phyloP scores from a whole-genome alignment of 2,888 invertebrate species.

The Euzophera pinguis region DNA sequence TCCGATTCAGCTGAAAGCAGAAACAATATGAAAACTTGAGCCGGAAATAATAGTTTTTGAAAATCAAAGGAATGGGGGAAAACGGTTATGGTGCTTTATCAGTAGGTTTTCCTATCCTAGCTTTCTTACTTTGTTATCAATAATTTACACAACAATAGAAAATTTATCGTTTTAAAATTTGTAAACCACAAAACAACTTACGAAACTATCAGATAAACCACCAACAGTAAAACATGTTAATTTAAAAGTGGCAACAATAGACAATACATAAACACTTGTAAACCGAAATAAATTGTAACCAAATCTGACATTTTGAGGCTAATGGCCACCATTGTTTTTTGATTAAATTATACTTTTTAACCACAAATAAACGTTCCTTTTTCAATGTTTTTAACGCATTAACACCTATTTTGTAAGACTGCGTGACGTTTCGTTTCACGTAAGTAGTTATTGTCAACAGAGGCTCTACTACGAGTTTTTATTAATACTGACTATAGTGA shows the following conservation, averaged over 20 bases:
- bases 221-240: neutral
- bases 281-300: conserved; percentile 5
- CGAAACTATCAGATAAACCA: neutral
- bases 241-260: neutral
- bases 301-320: conserved; percentile 4
- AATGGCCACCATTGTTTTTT: conserved; percentile 1
- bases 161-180: neutral
- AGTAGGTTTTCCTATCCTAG: neutral
- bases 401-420: neutral
- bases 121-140: neutral
- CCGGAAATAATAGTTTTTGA: no score
- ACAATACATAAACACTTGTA: neutral
- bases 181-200: neutral
- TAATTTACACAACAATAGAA: neutral
- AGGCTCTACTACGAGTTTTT: no score
- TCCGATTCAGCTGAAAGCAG: no score
- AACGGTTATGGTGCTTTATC: neutral
- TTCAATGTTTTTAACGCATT: conserved; percentile 12
- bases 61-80: no score
- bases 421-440: conserved; percentile 3
- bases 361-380: no score
- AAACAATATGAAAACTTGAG: no score
- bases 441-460: no score
- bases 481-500: no score
- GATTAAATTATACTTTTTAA: conserved; percentile 10